Conservation (phyloP, 2,113 vertebrate genomes). For the Larimichthys crocea region DNA sequence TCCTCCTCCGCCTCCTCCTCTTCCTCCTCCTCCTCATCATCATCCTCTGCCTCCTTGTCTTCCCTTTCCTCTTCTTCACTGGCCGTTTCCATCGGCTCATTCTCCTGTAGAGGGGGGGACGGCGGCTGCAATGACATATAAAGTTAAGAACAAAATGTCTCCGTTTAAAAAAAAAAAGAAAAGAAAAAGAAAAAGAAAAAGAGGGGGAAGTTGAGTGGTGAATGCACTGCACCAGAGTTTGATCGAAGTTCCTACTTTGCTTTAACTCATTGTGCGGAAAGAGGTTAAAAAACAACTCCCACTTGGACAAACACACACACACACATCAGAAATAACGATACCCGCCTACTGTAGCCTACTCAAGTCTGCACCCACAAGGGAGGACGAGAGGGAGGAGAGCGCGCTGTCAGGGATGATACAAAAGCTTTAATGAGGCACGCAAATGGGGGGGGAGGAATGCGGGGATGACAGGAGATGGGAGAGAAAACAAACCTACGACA, state of each 20-base stretch:
- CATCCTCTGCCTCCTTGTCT: constrained; percentile 45
- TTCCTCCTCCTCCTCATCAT: constrained; percentile 52
- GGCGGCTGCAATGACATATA: constrained; percentile 35
- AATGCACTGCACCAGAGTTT: neutral
- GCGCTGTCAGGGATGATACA: constrained; percentile 36
- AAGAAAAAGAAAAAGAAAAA: too few relatives aligned
- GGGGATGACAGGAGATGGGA: neutral
- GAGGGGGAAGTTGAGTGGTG: neutral
- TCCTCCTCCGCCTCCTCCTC: constrained; percentile 28
- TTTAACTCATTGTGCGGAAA: neutral
- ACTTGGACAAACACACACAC: constrained; percentile 2
- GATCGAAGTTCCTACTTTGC: constrained; percentile 1
- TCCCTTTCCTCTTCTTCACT: constrained; percentile 50
- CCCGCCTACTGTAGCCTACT: constrained; percentile 29
- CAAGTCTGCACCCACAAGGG: constrained; percentile 29
- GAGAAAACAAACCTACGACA: neutral
- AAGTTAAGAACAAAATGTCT: constrained; percentile 3
- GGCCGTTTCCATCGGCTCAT: constrained; percentile 58
- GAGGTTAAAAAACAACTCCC: constrained; percentile 3
- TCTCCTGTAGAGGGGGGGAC: constrained; percentile 40
- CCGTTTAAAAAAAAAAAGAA: neutral
- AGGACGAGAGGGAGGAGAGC: constrained; percentile 22
- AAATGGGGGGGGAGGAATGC: constrained; percentile 4
- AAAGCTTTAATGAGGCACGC: constrained; percentile 62
- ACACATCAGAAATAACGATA: constrained; percentile 33